Evolutionary conservation across 2,888 invertebrate species (phyloP).

Genomic region (Siphlonurus alternatus): DNA sequence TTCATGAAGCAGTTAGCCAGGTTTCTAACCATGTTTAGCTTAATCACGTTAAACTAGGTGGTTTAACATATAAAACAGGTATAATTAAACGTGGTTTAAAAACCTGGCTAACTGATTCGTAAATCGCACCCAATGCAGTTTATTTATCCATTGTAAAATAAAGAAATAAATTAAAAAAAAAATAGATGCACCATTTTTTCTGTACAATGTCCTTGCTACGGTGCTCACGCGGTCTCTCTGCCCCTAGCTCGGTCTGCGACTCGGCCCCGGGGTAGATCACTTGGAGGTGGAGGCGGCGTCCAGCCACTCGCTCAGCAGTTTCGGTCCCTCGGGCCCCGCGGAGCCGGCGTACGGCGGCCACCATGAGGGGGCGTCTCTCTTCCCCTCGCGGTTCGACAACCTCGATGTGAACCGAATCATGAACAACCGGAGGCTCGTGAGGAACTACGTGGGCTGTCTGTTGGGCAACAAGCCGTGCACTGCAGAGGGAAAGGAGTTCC

Average conservation of each 20-base stretch:
- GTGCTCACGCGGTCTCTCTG: no score
- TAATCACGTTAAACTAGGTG: no score
- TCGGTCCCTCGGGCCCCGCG: neutral
- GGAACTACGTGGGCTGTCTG: conserved; percentile 8
- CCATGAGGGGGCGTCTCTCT: neutral
- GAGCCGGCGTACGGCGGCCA: neutral
- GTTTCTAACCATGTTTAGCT: no score
- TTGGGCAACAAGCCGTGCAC: conserved; percentile 6
- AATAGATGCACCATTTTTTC: no score
- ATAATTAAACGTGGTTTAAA: no score
- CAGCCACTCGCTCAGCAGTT: neutral
- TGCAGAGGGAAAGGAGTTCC: conserved; percentile 6
- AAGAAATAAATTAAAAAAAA: no score
- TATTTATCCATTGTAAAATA: no score
- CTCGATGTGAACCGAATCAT: conserved; percentile 5
- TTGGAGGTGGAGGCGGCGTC: neutral
- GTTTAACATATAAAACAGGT: no score
- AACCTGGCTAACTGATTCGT: no score
- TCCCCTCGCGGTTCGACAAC: conserved; percentile 8
- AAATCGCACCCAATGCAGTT: no score
- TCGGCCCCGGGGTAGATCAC: neutral
- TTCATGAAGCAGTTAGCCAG: no score
- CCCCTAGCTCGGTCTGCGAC: neutral
- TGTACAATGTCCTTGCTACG: no score
- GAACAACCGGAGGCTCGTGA: conserved; percentile 3